These are phyloP conservation scores for Archips crataeganus DNA, from an alignment of 2,888 invertebrate species.

Conservation along the genomic window DNA sequence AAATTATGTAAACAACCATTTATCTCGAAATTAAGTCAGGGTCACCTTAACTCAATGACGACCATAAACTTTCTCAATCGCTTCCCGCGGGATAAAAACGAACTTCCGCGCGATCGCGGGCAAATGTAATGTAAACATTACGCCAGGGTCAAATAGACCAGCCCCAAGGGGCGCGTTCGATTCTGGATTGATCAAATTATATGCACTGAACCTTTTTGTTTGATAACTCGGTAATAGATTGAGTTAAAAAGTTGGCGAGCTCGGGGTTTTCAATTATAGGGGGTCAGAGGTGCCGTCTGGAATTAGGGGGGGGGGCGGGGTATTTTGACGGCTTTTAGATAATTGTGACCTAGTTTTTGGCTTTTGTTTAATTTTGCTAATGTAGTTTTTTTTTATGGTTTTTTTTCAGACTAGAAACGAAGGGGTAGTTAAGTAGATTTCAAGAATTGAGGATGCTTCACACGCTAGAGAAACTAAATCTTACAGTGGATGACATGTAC, in stretches of 20 bases:
- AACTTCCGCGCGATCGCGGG: not conserved
- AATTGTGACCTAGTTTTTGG: slow-evolving; percentile 21
- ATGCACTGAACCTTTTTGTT: slow-evolving; percentile 47
- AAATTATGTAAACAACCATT: no score
- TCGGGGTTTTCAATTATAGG: slow-evolving; percentile 39
- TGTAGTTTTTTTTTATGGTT: not conserved
- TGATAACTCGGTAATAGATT: slow-evolving; percentile 45
- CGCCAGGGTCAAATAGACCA: not conserved
- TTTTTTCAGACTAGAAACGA: not conserved
- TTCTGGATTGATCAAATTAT: slow-evolving; percentile 45
- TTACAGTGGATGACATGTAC: no score
- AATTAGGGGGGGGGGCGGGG: slow-evolving; percentile 14
- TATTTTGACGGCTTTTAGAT: slow-evolving; percentile 33
- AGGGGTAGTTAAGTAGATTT: no score
- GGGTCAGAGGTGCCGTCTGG: slow-evolving; percentile 12
- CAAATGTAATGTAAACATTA: slow-evolving; percentile 1
- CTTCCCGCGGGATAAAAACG: not conserved
- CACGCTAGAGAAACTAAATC: no score
- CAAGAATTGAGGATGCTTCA: no score
- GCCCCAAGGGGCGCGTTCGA: slow-evolving; percentile 26
- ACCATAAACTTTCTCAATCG: not conserved
- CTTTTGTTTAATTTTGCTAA: slow-evolving; percentile 7
- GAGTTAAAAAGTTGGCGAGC: slow-evolving; percentile 42
- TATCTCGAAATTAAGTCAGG: not conserved
- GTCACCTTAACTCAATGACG: not conserved